A percentile compares a stretch with the other conserved stretches of the same genome.
Conservation (phyloP, 2,888 invertebrate species). For the Periphyllus acericola region DNA sequence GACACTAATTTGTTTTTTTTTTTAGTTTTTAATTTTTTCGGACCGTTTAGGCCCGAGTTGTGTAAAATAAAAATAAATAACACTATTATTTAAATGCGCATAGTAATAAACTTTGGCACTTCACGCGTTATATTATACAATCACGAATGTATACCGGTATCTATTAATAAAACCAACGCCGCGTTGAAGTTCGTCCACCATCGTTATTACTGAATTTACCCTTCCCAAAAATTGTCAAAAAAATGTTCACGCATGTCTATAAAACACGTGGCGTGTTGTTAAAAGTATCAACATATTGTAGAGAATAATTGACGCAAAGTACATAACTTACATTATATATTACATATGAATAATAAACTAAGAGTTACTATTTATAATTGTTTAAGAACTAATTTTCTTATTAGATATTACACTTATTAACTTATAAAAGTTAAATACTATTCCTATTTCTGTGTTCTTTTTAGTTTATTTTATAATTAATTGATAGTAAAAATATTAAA, state of each 20-base stretch:
- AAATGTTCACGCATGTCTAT: not conserved
- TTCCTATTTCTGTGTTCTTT: too few species aligned
- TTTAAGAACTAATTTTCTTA: too few species aligned
- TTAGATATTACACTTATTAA: too few species aligned
- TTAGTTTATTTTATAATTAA: too few species aligned
- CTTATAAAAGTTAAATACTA: too few species aligned
- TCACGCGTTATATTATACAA: not conserved
- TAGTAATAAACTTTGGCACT: constrained; percentile 46
- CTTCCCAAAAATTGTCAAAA: not conserved
- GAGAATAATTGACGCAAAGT: too few species aligned
- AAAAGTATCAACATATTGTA: too few species aligned
- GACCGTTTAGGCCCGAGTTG: constrained; percentile 30
- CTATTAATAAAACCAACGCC: not conserved
- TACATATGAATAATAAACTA: too few species aligned
- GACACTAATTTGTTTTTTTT: constrained; percentile 45
- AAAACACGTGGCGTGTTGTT: not conserved
- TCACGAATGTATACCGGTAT: not conserved
- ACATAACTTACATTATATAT: too few species aligned
- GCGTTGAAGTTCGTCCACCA: not conserved
- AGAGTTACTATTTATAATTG: too few species aligned
- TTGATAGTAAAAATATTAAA: too few species aligned
- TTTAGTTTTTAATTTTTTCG: not conserved
- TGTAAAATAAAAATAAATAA: constrained; percentile 7
- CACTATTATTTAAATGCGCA: constrained; percentile 26
- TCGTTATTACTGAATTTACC: not conserved